A percentile compares a stretch with the other conserved stretches of the same genome.
Conservation (phyloP, 1,140 invertebrate species). For the Ditylenchus dipsaci region DNA sequence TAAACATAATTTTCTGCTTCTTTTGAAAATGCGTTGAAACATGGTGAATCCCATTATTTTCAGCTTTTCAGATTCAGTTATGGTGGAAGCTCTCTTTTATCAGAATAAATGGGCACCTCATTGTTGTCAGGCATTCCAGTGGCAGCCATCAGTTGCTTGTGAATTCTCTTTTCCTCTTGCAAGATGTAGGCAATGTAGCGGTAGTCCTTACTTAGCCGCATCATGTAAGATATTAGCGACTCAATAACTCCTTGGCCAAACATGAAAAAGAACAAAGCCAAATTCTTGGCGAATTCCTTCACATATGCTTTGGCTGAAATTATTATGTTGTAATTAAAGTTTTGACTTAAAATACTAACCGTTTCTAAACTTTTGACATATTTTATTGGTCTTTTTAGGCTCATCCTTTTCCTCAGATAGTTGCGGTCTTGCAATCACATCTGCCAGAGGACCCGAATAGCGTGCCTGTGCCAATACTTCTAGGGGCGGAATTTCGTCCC, state of each 20-base stretch:
- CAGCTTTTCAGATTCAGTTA: no score
- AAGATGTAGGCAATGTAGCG: constrained; percentile 76
- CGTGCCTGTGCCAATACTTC: no score
- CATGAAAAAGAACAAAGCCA: constrained; percentile 66
- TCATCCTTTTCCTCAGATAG: neutral
- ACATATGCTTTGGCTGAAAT: constrained; percentile 29
- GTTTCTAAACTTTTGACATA: neutral
- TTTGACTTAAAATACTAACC: neutral
- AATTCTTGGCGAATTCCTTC: constrained; percentile 50
- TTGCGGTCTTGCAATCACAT: neutral
- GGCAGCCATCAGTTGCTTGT: constrained; percentile 42
- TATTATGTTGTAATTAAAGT: neutral
- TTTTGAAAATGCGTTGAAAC: no score
- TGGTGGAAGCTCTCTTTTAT: no score
- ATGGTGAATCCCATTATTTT: no score
- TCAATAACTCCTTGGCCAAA: constrained; percentile 77
- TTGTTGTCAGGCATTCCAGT: constrained; percentile 8
- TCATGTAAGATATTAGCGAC: constrained; percentile 77
- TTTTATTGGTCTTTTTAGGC: neutral
- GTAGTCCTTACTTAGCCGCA: constrained; percentile 83
- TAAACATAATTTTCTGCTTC: no score
- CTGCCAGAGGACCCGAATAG: no score
- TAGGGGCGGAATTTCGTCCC: no score
- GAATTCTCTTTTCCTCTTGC: constrained; percentile 68
- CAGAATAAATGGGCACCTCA: no score